Evolutionary conservation across 2,888 invertebrate species (phyloP).

Genomic region (Pterobdella sp.): DNA sequence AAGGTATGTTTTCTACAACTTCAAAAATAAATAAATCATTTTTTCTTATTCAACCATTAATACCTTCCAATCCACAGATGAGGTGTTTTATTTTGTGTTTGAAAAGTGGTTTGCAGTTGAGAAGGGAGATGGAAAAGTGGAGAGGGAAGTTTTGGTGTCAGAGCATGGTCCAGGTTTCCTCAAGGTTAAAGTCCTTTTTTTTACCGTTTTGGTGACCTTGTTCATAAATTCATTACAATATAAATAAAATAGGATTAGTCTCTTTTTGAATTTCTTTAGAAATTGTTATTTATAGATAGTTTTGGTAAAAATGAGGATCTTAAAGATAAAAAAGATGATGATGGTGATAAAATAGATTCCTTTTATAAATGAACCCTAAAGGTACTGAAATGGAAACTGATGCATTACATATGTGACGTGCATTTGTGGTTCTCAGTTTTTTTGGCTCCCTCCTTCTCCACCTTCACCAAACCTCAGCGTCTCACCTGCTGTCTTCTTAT

Average conservation of each 20-base stretch:
- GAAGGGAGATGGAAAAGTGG: slow-evolving; percentile 50
- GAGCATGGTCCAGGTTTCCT: slow-evolving; percentile 44
- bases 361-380: slow-evolving; percentile 34
- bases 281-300: too few species aligned
- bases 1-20: neutral
- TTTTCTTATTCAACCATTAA: neutral
- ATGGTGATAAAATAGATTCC: too few species aligned
- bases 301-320: too few species aligned
- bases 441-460: slow-evolving; percentile 46
- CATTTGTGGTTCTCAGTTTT: slow-evolving; percentile 48
- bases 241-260: too few species aligned
- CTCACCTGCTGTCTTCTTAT: slow-evolving; percentile 45
- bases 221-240: neutral
- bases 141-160: slow-evolving; percentile 47
- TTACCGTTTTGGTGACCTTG: neutral
- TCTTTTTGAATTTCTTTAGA: too few species aligned
- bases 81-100: slow-evolving; percentile 48
- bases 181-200: slow-evolving; percentile 43
- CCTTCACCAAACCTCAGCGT: slow-evolving; percentile 48
- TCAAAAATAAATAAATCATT: neutral
- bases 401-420: slow-evolving; percentile 48
- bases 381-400: slow-evolving; percentile 47
- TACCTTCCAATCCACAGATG: slow-evolving; percentile 39
- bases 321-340: too few species aligned
- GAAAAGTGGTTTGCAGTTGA: slow-evolving; percentile 52